A percentile compares a stretch with the other conserved stretches of the same genome.
Conservation (phyloP, 92 coral and sea anemone genomes). For the Phenganax marumi region DNA sequence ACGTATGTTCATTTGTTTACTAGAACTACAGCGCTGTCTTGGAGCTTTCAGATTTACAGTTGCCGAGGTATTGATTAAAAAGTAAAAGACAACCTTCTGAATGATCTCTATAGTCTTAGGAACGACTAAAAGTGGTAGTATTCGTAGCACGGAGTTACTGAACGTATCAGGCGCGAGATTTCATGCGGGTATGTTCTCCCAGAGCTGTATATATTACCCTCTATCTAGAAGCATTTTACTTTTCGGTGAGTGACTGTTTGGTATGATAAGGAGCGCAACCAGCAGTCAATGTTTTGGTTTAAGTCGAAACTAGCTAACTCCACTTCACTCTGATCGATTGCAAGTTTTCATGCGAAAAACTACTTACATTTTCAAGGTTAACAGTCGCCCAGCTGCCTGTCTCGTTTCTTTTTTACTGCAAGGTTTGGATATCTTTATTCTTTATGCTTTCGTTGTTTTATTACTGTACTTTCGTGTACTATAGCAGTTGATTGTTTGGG, state of each 20-base stretch:
- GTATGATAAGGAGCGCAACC: no score
- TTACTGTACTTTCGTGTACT: not conserved
- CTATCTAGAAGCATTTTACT: no score
- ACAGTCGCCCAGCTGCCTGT: conserved; percentile 95
- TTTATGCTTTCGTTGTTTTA: not conserved
- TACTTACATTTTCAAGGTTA: conserved; percentile 58
- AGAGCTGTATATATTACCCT: no score
- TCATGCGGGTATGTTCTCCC: no score
- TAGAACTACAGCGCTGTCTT: conserved; percentile 85
- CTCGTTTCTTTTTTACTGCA: conserved; percentile 87
- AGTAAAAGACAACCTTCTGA: no score
- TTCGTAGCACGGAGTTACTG: no score
- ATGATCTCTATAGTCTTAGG: no score
- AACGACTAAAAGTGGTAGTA: no score
- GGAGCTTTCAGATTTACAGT: conserved; percentile 90
- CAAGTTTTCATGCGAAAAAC: not conserved
- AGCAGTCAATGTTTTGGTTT: no score
- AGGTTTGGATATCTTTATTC: conserved; percentile 55
- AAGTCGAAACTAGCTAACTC: not conserved
- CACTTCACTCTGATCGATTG: not conserved
- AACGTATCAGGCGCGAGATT: no score
- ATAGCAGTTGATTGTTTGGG: not conserved
- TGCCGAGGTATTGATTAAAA: conserved; percentile 66
- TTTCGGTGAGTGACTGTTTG: no score
- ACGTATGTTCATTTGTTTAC: not conserved